Base-by-base conservation (phyloP, 2,113 vertebrate genomes). In the Panurus biarmicus region DNA sequence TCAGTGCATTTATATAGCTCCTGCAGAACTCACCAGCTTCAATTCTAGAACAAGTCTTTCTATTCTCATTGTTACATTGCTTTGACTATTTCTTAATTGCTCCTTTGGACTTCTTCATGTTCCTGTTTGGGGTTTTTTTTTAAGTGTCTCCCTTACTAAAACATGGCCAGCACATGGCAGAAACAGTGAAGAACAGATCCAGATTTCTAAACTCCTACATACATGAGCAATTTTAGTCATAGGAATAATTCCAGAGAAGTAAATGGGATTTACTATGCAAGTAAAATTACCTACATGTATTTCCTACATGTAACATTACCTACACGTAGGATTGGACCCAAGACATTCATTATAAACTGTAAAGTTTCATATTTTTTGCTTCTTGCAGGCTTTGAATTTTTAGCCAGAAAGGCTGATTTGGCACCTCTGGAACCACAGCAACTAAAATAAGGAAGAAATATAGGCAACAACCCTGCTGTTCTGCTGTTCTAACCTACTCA, bases 21-120 rank as follows among this genome's bases (percentile, higher is more conserved):
- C 62, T 94, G 51, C 87, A 97, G 95, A 91, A 97, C 82, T 94
- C 82, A 93, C 81, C 75, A 60, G 86, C 87, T 96, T 96, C 88
- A 95, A 95, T 74, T 96, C 84, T 57, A 87, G 71, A 91, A 71
- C 78, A 94, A 95, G 80, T 73, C 85, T 93, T 94, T 80, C 93
- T 95, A 31, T 94, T 65, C 51, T 75, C 62, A 93, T 77, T 85
- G 87, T 93, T 91, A 58, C 65, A 92, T 48, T 56, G 56, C 71
- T 97, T 95, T 78, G 73, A 48, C 77, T 62, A 65, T 71, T 85
- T 88, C 88, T 82, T 95, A 87, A 94, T 91, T 95, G 62, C 71
- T 95, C 78, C 22, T 87, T 90, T 92, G 73, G 83, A 83, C 72
- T 91, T 71, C 83, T 66, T 81, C 71, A 70, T 2, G 7, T 6